Evolutionary conservation across 2,888 invertebrate species (phyloP), one percentile per base, ranked within the genome.

Genomic region (Lepidonotus clava): DNA sequence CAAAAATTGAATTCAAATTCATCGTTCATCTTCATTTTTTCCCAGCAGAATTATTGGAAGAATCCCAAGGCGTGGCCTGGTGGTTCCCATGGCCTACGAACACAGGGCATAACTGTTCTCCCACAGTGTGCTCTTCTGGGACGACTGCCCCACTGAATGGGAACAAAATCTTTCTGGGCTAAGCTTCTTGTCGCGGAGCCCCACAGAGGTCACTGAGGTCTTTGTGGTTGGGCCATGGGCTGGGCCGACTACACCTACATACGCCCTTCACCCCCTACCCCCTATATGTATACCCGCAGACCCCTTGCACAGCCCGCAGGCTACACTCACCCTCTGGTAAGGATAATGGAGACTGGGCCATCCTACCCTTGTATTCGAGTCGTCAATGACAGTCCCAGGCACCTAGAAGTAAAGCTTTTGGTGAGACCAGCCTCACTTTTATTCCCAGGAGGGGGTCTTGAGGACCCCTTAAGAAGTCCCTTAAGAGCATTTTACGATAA

Each of bases 91-190:
- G n/a, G n/a, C n/a, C n/a, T n/a, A n/a, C n/a, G n/a, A n/a, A n/a
- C n/a, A n/a, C n/a, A n/a, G n/a, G n/a, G 36, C 38, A 34, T 38
- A 71, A 71, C 71, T 71, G 71, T 71, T 71, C 71, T 34, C 71
- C 34, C 38, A 6, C 14, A 36, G 21, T 66, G 66, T 5, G n/a
- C n/a, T 18, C 66, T 21, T 71, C 71, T 71, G 21, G 18, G 18
- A 18, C 18, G 36, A 38, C 36, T 71, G n/a, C n/a, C n/a, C n/a
- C n/a, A n/a, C n/a, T 36, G 36, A 36, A 71, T 71, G 38, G 71
- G 38, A 71, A 38, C 5, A 32, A 18, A 8, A 36, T 71, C 71
- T 61, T 71, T 71, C 71, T 36, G 38, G 66, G 66, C 2, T 66
- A 66, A 66, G 66, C 66, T 28, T 66, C 66, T 24, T 66, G 71